These are phyloP conservation scores for Chiridota heheva DNA, from an alignment of 35 echinoderm and acorn worm genomes.

Conservation along the genomic window DNA sequence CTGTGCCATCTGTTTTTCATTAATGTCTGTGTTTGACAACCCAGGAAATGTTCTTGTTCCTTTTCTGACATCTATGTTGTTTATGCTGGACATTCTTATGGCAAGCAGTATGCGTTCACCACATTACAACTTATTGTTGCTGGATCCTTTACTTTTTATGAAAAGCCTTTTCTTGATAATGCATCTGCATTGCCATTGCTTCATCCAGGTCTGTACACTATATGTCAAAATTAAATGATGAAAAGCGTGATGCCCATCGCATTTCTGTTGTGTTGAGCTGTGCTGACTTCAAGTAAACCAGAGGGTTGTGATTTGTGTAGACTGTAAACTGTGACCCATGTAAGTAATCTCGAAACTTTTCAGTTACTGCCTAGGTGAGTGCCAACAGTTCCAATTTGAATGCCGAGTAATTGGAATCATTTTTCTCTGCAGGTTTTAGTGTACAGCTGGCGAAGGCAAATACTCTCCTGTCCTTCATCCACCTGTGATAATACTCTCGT, in stretches of 20 bases:
- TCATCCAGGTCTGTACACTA: not conserved
- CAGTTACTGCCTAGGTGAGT: conserved; percentile 62
- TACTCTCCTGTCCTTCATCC: conserved; percentile 1
- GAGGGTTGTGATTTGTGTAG: conserved; percentile 63
- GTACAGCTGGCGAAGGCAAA: conserved; percentile 36
- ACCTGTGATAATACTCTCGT: conserved; percentile 5
- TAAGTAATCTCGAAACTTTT: conserved; percentile 65
- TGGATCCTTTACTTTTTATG: not conserved
- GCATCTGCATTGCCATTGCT: not conserved
- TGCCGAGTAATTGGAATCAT: conserved; percentile 53
- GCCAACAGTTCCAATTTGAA: conserved; percentile 62
- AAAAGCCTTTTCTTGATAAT: not conserved
- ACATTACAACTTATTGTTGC: not conserved
- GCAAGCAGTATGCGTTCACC: not conserved
- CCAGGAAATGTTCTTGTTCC: not conserved
- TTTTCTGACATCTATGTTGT: not conserved
- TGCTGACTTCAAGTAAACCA: conserved; percentile 39
- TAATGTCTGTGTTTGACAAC: not conserved
- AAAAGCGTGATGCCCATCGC: conserved; percentile 42
- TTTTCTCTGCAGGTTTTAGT: conserved; percentile 20
- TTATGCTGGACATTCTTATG: not conserved
- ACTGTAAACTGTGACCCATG: conserved; percentile 37
- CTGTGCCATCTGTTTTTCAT: conserved; percentile 13
- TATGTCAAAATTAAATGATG: conserved; percentile 37
- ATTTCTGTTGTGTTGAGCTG: conserved; percentile 23